Conservation (phyloP, 2,113 vertebrate species). For the Calyptommatus sinebrachiatus region DNA sequence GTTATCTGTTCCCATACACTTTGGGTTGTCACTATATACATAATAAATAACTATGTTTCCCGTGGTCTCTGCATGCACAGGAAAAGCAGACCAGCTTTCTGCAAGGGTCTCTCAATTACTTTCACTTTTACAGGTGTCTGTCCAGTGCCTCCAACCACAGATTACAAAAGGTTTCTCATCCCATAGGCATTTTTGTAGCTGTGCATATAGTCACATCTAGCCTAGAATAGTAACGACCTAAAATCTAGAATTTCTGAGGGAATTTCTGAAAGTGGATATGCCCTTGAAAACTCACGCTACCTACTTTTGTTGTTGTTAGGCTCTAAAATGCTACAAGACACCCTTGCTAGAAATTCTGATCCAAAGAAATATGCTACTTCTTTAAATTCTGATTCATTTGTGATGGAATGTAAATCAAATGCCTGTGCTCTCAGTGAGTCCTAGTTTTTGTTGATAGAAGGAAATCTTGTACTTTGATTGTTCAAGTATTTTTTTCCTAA, state of each 20-base stretch:
- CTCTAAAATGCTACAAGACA: no score
- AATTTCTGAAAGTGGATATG: no score
- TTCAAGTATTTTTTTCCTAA: not conserved
- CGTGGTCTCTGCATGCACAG: not conserved
- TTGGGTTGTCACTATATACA: not conserved
- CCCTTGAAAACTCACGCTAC: no score
- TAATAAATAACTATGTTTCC: not conserved
- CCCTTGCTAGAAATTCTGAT: no score
- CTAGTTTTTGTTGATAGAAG: not conserved
- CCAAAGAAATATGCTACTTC: not conserved
- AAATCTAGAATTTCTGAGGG: not conserved
- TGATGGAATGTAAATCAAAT: no score
- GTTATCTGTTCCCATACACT: not conserved
- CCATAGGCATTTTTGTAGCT: not conserved
- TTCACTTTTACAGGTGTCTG: not conserved
- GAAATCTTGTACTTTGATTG: not conserved
- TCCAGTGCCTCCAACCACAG: no score
- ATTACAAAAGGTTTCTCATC: not conserved
- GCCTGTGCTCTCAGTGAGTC: not conserved
- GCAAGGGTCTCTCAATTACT: not conserved
- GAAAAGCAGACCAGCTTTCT: not conserved
- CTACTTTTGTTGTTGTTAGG: no score
- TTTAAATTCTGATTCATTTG: not conserved
- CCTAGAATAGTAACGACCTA: not conserved
- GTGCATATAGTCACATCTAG: no score